phyloP scores from a whole-genome alignment of 2,797 vertebrate species.

The Sebastes flavidus region DNA sequence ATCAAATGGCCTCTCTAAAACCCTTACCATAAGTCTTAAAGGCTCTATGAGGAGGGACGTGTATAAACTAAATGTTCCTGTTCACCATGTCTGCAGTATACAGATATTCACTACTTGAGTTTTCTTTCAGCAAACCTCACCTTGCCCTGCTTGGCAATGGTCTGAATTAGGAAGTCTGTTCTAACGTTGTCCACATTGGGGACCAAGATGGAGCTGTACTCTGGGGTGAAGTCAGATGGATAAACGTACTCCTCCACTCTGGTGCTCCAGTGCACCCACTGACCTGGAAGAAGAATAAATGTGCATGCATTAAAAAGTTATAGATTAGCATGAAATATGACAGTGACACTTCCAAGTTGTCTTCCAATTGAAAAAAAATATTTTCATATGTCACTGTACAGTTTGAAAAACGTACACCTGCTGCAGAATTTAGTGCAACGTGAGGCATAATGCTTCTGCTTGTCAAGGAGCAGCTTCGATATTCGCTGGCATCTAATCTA shows the following conservation, averaged over 20 bases:
- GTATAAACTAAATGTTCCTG: not conserved
- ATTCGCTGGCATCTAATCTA: not conserved
- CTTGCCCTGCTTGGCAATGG: conserved; percentile 94
- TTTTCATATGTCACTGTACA: not conserved
- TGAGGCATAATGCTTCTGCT: not conserved
- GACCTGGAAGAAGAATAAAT: conserved; percentile 77
- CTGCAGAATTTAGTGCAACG: not conserved
- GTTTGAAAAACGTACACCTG: not conserved
- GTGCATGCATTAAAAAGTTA: conserved; percentile 14
- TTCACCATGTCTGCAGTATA: not conserved
- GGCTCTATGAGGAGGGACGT: not conserved
- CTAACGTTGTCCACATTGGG: conserved; percentile 96
- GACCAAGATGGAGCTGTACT: conserved; percentile 93
- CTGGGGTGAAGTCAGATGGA: conserved; percentile 83
- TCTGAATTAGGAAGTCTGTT: conserved; percentile 93
- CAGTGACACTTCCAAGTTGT: not conserved
- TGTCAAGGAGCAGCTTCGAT: not conserved
- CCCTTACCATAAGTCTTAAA: not conserved
- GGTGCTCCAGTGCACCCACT: conserved; percentile 92
- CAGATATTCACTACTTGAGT: not conserved
- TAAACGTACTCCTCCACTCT: conserved; percentile 88
- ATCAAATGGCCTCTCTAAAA: not conserved
- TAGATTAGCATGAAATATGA: conserved; percentile 19
- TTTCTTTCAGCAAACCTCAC: conserved; percentile 68
- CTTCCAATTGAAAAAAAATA: not conserved